Percentiles rank a stretch among this genome's conserved stretches.
Evolutionary conservation across 2,797 vertebrate genomes (phyloP).

Genomic region (Pampus argenteus): DNA sequence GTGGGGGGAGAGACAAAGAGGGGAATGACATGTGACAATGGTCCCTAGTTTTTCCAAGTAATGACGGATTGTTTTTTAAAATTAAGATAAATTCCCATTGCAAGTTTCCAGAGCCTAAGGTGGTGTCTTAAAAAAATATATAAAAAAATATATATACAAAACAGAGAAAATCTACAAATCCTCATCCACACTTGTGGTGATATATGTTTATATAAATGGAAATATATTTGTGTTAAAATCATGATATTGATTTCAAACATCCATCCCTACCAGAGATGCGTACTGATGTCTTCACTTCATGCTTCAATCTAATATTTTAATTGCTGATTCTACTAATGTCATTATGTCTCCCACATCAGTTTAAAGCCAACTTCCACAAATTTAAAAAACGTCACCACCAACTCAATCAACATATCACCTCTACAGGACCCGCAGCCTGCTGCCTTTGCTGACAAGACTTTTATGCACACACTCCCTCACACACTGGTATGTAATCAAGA

Average conservation of each 20-base stretch:
- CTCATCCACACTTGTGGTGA: background rate
- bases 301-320: background rate
- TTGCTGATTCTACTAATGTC: too few species aligned
- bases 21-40: too few species aligned
- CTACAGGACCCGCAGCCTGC: slow-evolving; percentile 10
- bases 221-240: background rate
- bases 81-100: background rate
- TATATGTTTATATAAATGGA: background rate
- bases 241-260: background rate
- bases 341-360: too few species aligned
- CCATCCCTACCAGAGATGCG: background rate
- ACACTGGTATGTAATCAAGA: background rate
- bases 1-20: background rate
- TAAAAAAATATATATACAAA: background rate
- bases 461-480: slow-evolving; percentile 2
- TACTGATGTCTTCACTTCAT: background rate
- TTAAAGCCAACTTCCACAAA: slow-evolving; percentile 2
- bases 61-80: background rate
- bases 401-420: slow-evolving; percentile 8
- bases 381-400: background rate
- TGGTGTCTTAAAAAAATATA: too few species aligned
- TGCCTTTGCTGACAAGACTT: slow-evolving; percentile 52
- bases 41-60: too few species aligned
- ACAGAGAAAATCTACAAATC: background rate
- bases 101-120: too few species aligned